Percentiles rank a stretch among this genome's conserved stretches.
phyloP scores from a whole-genome alignment of 2,797 vertebrate species.

The Chaunax sp. region DNA sequence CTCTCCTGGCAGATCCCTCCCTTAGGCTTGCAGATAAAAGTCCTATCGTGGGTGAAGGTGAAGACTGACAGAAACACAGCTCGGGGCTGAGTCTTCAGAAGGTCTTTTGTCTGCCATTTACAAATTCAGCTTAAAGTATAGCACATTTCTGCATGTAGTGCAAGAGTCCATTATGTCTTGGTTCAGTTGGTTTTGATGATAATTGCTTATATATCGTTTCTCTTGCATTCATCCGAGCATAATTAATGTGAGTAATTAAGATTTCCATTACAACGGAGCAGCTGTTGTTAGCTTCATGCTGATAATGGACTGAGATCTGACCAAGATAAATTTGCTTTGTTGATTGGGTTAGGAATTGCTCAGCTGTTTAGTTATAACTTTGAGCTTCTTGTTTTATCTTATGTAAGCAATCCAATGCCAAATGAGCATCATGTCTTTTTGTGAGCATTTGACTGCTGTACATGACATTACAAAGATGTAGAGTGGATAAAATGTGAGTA shows the following conservation, averaged over 20 bases:
- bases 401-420: conserved; percentile 35
- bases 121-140: conserved; percentile 48
- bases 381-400: conserved; percentile 59
- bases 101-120: conserved; percentile 35
- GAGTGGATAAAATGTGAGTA: conserved; percentile 17
- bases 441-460: conserved; percentile 15
- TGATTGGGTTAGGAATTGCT: conserved; percentile 79
- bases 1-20: conserved; percentile 76
- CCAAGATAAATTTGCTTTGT: conserved; percentile 81
- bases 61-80: conserved; percentile 68
- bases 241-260: conserved; percentile 87
- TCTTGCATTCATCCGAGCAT: conserved; percentile 76
- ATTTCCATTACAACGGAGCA: conserved; percentile 83
- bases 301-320: conserved; percentile 84
- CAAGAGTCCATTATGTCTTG: conserved; percentile 66
- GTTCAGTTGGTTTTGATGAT: conserved; percentile 80
- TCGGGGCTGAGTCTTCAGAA: conserved; percentile 38
- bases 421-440: conserved; percentile 32
- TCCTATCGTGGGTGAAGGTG: conserved; percentile 74
- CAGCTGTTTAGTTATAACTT: conserved; percentile 69
- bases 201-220: conserved; percentile 78
- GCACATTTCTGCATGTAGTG: conserved; percentile 51
- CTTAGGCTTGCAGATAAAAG: conserved; percentile 77
- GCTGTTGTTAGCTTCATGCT: conserved; percentile 83
- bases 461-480: conserved; percentile 27